Base-by-base conservation (phyloP, 2,113 vertebrate species). In the Thunnus thynnus region DNA sequence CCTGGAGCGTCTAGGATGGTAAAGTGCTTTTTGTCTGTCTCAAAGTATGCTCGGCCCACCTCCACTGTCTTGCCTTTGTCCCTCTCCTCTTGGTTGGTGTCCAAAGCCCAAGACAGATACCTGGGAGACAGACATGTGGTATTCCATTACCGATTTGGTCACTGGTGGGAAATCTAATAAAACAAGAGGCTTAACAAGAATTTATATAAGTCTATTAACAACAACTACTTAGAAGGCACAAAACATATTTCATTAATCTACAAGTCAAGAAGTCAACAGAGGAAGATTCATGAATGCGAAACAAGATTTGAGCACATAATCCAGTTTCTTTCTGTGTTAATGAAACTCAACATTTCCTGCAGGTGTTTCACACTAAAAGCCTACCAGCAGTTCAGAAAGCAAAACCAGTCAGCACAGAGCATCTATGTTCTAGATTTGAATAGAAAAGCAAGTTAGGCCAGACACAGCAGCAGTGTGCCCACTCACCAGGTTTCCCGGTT, bases 61-160 rank as follows among this genome's bases (percentile, higher is more conserved):
- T 99, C 98, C 73, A 99, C 98, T 1, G 98, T 99, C 95, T 99
- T 99, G 67, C 98, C 98, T 92, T 99, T 99, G 94, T 99, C 98
- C 86, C 98, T 91, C 91, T 99, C 98, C 92, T 99, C 98, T 79
- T 99, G 98, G 92, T 99, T 99, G 85, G 98, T 99, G 90, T 99
- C 98, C 94, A 99, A 95, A 71, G 98, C 98, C 98, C 98, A 99
- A 5, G 98, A 99, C 48, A 99, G 94, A 91, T 99, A 99, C 98
- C 98, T 99, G 78, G 47, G 61, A 80, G 67, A 65, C 54, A 14
- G 3, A 44, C 20, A 32, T 17, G 9, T 2, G 25, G 44, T 16
- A 22, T 22, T 22, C 22, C 1, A 22, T 22, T 22, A 22, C 1
- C 22, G 22, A 22, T 22, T 1, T 22, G 22, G 22, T 22, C 8